These are phyloP conservation scores for Tupiocoris notatus DNA, from an alignment of 2,888 invertebrate genomes.

Conservation along the genomic window DNA sequence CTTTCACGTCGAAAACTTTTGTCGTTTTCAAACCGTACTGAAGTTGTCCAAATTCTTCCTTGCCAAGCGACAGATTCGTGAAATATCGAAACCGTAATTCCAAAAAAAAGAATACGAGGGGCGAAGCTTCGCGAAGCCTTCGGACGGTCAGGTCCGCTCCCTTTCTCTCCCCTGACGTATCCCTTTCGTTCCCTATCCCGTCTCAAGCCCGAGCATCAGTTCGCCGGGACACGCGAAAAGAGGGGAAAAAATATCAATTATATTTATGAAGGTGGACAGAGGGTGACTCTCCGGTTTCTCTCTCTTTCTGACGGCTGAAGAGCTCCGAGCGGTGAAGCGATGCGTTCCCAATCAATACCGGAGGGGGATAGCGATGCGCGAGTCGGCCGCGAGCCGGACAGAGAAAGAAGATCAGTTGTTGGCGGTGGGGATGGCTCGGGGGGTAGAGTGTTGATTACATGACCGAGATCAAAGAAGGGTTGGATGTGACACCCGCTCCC, in stretches of 20 bases:
- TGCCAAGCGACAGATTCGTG: background rate
- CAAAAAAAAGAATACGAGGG: constrained; percentile 14
- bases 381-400: background rate
- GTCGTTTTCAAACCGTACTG: too few relatives aligned
- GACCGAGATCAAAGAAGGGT: constrained; percentile 45
- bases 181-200: background rate
- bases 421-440: background rate
- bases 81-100: constrained; percentile 32
- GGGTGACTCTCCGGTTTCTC: constrained; percentile 8
- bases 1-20: too few relatives aligned
- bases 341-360: constrained; percentile 41
- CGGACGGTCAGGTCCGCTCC: background rate
- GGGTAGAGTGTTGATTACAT: constrained; percentile 43
- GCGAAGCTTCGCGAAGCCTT: background rate
- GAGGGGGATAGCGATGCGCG: background rate
- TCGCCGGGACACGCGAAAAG: constrained; percentile 29
- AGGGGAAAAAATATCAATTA: constrained; percentile 43
- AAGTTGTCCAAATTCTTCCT: background rate
- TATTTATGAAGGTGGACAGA: constrained; percentile 43
- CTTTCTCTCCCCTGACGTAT: background rate
- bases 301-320: background rate
- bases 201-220: background rate
- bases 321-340: constrained; percentile 21
- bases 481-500: constrained; percentile 37
- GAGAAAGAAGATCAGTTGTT: background rate